Base-by-base conservation (phyloP, 2,888 invertebrate species). In the Timema podura region DNA sequence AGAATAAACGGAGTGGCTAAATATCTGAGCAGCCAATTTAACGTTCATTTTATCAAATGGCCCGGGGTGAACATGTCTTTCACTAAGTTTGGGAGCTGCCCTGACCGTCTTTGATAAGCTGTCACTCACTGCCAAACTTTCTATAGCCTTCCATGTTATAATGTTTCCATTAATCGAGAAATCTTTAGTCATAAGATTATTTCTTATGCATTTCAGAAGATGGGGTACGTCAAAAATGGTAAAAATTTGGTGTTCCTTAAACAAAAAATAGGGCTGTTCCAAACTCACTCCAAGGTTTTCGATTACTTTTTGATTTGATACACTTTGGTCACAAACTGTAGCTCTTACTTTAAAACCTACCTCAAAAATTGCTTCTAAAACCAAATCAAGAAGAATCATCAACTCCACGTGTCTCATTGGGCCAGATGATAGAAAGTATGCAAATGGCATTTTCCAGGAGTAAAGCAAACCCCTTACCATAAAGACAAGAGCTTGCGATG, bases 41-140 rank as follows among this genome's bases (percentile, higher is more conserved):
- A 76, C 75, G 61, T 70, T 74, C 75, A 77, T 76, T 67, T 73
- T 73, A 65, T 75, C 72, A 71, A 76, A 76, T n/a, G 70, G 65
- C 48, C 73, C 72, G 8, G 75, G 76, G 64, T 71, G 61, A 7
- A 77, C 57, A 61, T 76, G 76, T n/a, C 67, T 49, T 44, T 74
- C 69, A 8, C 75, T 76, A 30, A 76, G 68, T 68, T 76, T 76
- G 13, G 73, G 73, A 2, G 75, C 75, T 48, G 76, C 75, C 71
- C 74, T 74, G 30, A 69, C 54, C 48, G 70, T 67, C 61, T 77
- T 74, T 6, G 73, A 66, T 30, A 30, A 30, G 30, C 30, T 30
- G 8, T 73, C 57, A n/a, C 72, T 70, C 8, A 75, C 0, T 30
- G 44, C 61, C 16, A 61, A 44, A 11, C 45, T 61, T 30, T 61